These are phyloP conservation scores for Cnemophilus loriae DNA, from an alignment of 2,113 vertebrate species.

Conservation along the genomic window DNA sequence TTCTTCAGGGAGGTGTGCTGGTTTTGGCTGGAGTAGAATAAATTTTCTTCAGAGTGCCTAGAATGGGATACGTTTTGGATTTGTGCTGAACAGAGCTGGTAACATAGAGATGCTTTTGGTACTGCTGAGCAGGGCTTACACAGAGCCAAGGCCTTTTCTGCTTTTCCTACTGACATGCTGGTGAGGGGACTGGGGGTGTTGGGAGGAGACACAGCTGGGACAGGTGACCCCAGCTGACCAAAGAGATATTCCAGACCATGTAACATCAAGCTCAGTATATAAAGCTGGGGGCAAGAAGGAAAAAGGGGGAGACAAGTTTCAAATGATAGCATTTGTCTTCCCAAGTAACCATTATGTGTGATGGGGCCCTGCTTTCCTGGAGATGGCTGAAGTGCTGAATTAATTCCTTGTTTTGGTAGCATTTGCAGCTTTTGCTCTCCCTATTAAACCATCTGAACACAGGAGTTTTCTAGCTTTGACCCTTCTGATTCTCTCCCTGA, in stretches of 20 bases:
- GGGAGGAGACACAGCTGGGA: background rate
- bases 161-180: background rate
- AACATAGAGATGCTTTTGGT: background rate
- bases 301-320: background rate
- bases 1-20: background rate
- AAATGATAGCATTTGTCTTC: background rate
- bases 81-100: background rate
- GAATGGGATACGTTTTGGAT: background rate
- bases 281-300: background rate
- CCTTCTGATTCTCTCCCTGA: fast-evolving
- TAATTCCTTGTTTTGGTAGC: background rate
- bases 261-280: background rate
- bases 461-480: background rate
- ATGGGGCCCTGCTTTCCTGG: background rate
- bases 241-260: background rate
- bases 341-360: fast-evolving
- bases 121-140: background rate
- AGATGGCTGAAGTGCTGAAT: background rate
- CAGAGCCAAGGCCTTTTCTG: background rate
- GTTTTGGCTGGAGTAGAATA: background rate
- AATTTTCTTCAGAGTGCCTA: background rate
- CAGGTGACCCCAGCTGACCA: background rate
- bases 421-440: background rate
- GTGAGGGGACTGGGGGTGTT: background rate
- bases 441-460: background rate